Evolutionary conservation across 2,113 vertebrate species (phyloP).

Genomic region (Cyphomyrus discorhynchus): DNA sequence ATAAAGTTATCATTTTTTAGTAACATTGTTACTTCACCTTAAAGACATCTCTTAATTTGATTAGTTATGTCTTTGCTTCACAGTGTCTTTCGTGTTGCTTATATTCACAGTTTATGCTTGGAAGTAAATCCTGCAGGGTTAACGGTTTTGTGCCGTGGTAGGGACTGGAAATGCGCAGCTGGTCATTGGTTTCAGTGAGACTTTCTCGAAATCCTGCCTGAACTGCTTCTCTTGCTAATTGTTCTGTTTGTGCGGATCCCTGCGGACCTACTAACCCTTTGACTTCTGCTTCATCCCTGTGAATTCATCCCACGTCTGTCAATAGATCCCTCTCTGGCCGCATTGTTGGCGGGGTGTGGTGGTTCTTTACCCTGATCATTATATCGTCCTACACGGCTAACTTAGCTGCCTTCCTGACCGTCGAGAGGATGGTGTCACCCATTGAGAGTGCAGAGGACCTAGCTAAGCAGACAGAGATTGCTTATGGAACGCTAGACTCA

Average conservation of each 20-base stretch:
- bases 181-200: neutral
- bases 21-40: neutral
- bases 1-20: neutral
- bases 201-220: neutral
- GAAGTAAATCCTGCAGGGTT: neutral
- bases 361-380: conserved; percentile 99
- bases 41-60: neutral
- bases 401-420: conserved; percentile 96
- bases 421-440: conserved; percentile 96
- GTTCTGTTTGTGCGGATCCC: neutral
- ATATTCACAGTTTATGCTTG: neutral
- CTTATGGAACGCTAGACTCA: conserved; percentile 93
- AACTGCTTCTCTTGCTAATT: neutral
- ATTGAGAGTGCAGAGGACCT: conserved; percentile 95
- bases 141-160: neutral
- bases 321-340: conserved; percentile 93
- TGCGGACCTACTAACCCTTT: conserved; percentile 4
- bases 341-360: conserved; percentile 97
- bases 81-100: neutral
- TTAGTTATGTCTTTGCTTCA: neutral
- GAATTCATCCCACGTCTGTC: conserved; percentile 71
- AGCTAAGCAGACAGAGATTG: conserved; percentile 94
- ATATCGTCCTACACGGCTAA: conserved; percentile 99
- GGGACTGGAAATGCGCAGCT: neutral
- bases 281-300: conserved; percentile 56